Evolutionary conservation across 2,888 invertebrate genomes (phyloP), one percentile per base, ranked within the genome.

Genomic region (Chrysolina americana): DNA sequence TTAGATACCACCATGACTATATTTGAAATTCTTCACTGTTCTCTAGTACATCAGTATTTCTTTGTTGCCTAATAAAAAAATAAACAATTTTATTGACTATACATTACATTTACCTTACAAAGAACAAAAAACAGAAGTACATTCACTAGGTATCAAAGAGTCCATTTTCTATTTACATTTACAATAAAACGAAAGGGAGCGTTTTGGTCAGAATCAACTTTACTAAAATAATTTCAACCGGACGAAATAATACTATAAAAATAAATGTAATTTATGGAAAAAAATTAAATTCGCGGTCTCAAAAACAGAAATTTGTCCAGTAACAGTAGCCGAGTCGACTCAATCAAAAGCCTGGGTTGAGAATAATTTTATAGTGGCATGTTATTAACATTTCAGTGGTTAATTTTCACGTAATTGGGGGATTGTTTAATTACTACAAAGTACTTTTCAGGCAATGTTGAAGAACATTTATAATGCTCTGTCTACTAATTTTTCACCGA

Each of bases 91-190:
- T 76, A 78, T 76, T 72, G 71, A 69, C 73, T 73, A 74, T 74
- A 73, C 72, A 72, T 76, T 76, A 78, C 71, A 74, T 68, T 68
- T 19, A 68, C 53, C 65, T 44, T 41, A 66, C 41, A 65, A 72
- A 73, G 41, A 53, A 64, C 21, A 63, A 68, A 66, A 71, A 64
- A 50, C 64, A 44, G 69, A 75, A 75, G 63, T 75, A 65, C 72
- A 62, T 68, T 66, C 73, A 70, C 71, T 50, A 53, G 53, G 19
- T 53, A 62, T 68, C 68, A 76, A 72, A 65, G 70, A 65, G 56
- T 63, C 65, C 17, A 65, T 41, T 36, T 75, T 74, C 71, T 75
- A 78, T 78, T 78, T 76, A 78, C 76, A 76, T 78, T 78, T 75
- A 78, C 78, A 76, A 65, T 70, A 73, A 73, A 63, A 73, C 47